Percentiles rank a stretch among this genome's conserved stretches.
phyloP scores from a whole-genome alignment of 2,888 invertebrate genomes.

The Agonopterix alstromeriana region DNA sequence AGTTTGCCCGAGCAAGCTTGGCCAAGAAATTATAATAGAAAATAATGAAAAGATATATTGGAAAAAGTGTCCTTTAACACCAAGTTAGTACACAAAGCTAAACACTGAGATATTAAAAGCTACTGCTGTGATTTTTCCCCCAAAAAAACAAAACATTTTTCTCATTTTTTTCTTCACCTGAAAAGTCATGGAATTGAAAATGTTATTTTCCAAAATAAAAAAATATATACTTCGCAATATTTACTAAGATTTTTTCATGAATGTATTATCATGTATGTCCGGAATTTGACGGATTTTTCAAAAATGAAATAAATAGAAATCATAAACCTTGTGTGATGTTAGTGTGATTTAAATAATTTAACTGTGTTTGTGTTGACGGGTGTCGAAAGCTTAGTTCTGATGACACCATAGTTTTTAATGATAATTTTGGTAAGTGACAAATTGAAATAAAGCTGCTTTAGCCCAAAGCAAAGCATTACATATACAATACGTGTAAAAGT shows the following conservation, averaged over 20 bases:
- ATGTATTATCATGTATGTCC: slow-evolving; percentile 21
- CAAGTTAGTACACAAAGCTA: slow-evolving; percentile 63
- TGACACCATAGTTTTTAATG: slow-evolving; percentile 14
- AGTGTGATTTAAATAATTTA: slow-evolving; percentile 12
- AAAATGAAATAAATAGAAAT: slow-evolving; percentile 2
- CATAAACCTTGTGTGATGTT: slow-evolving; percentile 15
- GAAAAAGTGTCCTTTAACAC: slow-evolving; percentile 21
- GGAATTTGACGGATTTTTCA: slow-evolving; percentile 52
- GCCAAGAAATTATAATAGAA: no score
- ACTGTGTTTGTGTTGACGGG: slow-evolving; percentile 13
- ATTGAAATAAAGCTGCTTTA: slow-evolving; percentile 62
- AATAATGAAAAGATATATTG: no score
- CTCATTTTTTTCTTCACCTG: slow-evolving; percentile 48
- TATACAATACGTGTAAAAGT: slow-evolving; percentile 7
- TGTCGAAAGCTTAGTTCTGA: slow-evolving; percentile 13
- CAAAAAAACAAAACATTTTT: slow-evolving; percentile 10
- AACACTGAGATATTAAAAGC: slow-evolving; percentile 58
- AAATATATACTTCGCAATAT: slow-evolving; percentile 11
- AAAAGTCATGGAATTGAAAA: slow-evolving; percentile 40
- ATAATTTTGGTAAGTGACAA: slow-evolving; percentile 15
- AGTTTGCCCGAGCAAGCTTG: no score
- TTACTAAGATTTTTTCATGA: background rate
- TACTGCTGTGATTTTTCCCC: slow-evolving; percentile 34
- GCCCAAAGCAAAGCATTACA: slow-evolving; percentile 55
- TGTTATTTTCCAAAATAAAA: slow-evolving; percentile 15